Conservation (phyloP, 2,888 invertebrate genomes). For the Cosmopolites sordidus region DNA sequence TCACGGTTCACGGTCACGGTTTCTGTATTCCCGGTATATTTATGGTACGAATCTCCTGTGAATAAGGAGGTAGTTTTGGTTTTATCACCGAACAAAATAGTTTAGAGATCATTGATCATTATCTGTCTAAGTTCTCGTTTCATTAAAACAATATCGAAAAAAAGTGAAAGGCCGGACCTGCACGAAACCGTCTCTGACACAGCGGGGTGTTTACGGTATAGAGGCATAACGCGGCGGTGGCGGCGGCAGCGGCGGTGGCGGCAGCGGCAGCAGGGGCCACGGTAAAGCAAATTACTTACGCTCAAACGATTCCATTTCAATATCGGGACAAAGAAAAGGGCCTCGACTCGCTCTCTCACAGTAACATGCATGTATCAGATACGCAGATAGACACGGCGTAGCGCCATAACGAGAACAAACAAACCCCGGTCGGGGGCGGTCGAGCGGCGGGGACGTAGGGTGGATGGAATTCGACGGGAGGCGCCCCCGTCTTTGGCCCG, state of each 20-base stretch:
- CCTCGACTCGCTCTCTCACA: conserved; percentile 39
- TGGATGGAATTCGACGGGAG: too few species aligned
- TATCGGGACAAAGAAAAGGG: conserved; percentile 61
- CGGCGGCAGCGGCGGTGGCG: conserved; percentile 9
- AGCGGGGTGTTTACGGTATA: conserved; percentile 26
- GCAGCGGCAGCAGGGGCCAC: conserved; percentile 24
- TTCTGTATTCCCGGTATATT: too few species aligned
- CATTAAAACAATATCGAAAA: too few species aligned
- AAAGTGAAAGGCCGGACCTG: conserved; percentile 8
- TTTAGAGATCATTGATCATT: too few species aligned
- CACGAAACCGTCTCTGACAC: conserved; percentile 13
- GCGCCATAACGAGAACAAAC: conserved; percentile 22
- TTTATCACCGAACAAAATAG: too few species aligned
- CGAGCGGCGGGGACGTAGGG: conserved; percentile 2
- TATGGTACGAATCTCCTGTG: too few species aligned
- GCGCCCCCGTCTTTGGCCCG: too few species aligned
- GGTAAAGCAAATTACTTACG: conserved; percentile 62
- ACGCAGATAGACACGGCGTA: conserved; percentile 28
- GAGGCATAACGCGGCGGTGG: conserved; percentile 16
- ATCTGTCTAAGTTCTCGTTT: too few species aligned
- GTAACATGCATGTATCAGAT: conserved; percentile 45
- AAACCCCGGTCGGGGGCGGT: conserved; percentile 7
- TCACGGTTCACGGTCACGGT: too few species aligned
- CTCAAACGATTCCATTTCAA: conserved; percentile 69
- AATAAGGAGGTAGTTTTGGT: too few species aligned